phyloP scores from a whole-genome alignment of 2,888 invertebrate genomes.

The Noctua comes region DNA sequence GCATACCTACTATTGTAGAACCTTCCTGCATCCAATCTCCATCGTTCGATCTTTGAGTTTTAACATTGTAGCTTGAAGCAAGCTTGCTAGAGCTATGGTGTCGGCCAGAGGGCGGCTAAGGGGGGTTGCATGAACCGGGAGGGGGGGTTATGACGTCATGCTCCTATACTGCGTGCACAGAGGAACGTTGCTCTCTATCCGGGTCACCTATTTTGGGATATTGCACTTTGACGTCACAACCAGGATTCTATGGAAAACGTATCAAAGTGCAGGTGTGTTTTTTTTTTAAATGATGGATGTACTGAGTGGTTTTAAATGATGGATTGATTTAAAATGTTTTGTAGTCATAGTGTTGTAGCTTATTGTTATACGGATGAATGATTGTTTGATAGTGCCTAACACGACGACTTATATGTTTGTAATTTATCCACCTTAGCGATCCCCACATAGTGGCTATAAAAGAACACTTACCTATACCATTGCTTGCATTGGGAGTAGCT shows the following conservation, averaged over 20 bases:
- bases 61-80: slow-evolving; percentile 36
- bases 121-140: slow-evolving; percentile 33
- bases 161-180: slow-evolving; percentile 76
- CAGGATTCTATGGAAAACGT: slow-evolving; percentile 47
- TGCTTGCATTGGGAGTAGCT: neutral
- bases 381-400: neutral
- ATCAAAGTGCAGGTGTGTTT: slow-evolving; percentile 16
- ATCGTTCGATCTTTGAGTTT: slow-evolving; percentile 35
- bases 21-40: neutral
- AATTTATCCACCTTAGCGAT: neutral
- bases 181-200: slow-evolving; percentile 74
- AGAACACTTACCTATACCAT: neutral
- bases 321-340: slow-evolving; percentile 13
- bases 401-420: neutral
- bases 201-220: slow-evolving; percentile 84
- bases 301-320: neutral
- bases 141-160: slow-evolving; percentile 79
- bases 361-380: neutral
- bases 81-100: slow-evolving; percentile 48
- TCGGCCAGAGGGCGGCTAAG: slow-evolving; percentile 40
- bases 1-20: neutral
- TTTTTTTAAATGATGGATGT: slow-evolving; percentile 21
- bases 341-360: no score
- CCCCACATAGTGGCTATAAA: neutral
- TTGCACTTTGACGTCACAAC: slow-evolving; percentile 76